These are phyloP conservation scores for Acanthoscelides obtectus DNA, from an alignment of 2,888 invertebrate species.

Conservation along the genomic window DNA sequence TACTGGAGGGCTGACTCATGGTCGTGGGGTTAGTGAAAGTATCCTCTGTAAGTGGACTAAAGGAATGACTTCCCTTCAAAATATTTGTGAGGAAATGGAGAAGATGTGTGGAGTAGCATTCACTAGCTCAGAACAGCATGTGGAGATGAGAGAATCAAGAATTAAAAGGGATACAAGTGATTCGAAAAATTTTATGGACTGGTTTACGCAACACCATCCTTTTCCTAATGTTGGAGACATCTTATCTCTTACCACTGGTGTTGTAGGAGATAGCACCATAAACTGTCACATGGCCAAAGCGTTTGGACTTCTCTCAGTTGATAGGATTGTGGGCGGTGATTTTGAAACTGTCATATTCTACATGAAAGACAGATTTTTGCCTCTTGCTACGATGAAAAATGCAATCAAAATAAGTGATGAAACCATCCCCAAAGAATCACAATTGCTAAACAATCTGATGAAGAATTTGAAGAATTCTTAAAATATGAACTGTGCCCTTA, in stretches of 20 bases:
- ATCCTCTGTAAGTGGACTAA: slow-evolving; percentile 42
- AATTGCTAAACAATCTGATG: slow-evolving; percentile 9
- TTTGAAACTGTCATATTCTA: slow-evolving; percentile 2
- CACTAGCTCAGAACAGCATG: slow-evolving; percentile 12
- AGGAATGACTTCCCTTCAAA: slow-evolving; percentile 32
- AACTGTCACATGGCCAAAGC: slow-evolving; percentile 9
- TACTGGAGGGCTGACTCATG: slow-evolving; percentile 42
- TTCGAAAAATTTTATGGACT: slow-evolving; percentile 28
- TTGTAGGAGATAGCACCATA: slow-evolving; percentile 11
- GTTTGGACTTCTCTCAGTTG: slow-evolving; percentile 8
- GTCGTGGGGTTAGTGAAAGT: slow-evolving; percentile 39
- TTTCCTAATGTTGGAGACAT: slow-evolving; percentile 9
- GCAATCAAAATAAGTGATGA: slow-evolving; percentile 4
- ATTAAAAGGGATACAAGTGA: slow-evolving; percentile 31
- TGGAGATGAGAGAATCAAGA: slow-evolving; percentile 38
- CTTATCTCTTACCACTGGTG: slow-evolving; percentile 7
- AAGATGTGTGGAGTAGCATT: slow-evolving; percentile 29
- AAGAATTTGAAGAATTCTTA: slow-evolving; percentile 9
- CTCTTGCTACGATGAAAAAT: slow-evolving; percentile 3
- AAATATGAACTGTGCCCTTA: slow-evolving; percentile 6
- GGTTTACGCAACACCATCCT: slow-evolving; percentile 8
- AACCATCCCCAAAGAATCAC: slow-evolving; percentile 6
- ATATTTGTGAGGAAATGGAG: slow-evolving; percentile 34
- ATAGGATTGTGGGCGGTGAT: slow-evolving; percentile 2
- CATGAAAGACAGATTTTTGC: slow-evolving; percentile 1